Evolutionary conservation across 2,888 invertebrate species (phyloP).

Genomic region (Eristalis tenax): DNA sequence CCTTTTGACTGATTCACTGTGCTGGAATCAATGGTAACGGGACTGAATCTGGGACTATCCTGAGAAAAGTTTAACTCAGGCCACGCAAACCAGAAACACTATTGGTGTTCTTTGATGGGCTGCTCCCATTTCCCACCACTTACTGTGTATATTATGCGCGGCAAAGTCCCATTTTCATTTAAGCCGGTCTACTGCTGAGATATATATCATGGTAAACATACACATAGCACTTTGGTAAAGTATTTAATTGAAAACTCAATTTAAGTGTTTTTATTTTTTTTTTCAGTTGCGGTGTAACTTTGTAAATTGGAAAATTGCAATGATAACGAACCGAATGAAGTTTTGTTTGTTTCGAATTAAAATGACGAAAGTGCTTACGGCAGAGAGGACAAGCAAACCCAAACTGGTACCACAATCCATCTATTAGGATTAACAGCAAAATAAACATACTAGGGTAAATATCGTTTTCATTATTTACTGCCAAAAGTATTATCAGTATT

Average conservation of each 20-base stretch:
- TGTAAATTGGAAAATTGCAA: constrained; percentile 30
- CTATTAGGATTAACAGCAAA: not conserved
- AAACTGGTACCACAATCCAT: not conserved
- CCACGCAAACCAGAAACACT: constrained; percentile 27
- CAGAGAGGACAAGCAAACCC: not conserved
- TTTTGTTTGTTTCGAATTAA: constrained; percentile 36
- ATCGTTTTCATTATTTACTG: not conserved
- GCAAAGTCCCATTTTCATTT: constrained; percentile 33
- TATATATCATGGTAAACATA: constrained; percentile 30
- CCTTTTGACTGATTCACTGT: constrained; percentile 58
- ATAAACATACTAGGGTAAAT: not conserved
- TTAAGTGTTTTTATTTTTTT: constrained; percentile 56
- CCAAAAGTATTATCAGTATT: not conserved
- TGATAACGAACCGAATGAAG: constrained; percentile 19
- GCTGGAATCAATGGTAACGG: not conserved
- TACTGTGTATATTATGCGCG: constrained; percentile 59
- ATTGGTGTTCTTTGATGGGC: constrained; percentile 53
- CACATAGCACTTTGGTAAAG: constrained; percentile 46
- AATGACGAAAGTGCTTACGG: constrained; percentile 12
- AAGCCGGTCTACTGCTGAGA: constrained; percentile 49
- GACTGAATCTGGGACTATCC: constrained; percentile 1
- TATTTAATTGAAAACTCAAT: constrained; percentile 61
- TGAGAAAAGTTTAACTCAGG: constrained; percentile 34
- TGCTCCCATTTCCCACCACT: constrained; percentile 57
- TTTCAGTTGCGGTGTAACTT: constrained; percentile 43